A percentile compares a stretch with the other conserved stretches of the same genome.
phyloP scores from a whole-genome alignment of 2,797 vertebrate species.

The Aldrovandia affinis region DNA sequence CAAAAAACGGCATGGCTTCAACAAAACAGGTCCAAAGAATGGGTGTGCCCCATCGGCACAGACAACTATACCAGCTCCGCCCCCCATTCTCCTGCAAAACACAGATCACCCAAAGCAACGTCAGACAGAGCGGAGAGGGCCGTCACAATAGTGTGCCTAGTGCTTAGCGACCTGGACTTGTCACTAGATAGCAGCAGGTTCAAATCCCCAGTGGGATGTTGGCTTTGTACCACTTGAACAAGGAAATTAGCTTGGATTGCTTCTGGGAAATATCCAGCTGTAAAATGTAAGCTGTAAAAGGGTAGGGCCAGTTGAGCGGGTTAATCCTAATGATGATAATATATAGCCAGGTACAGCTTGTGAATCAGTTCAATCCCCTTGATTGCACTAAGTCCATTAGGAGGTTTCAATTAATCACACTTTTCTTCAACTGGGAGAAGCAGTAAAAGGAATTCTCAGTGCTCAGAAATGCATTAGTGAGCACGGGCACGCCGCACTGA shows the following conservation, averaged over 20 bases:
- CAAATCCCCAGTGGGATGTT: background rate
- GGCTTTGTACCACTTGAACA: background rate
- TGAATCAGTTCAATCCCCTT: background rate
- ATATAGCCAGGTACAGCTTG: background rate
- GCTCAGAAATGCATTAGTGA: background rate
- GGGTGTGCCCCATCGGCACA: no score
- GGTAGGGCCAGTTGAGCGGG: background rate
- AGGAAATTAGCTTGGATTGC: background rate
- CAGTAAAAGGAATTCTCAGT: background rate
- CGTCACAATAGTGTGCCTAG: background rate
- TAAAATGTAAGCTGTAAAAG: background rate
- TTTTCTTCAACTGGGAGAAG: background rate
- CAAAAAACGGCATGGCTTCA: no score
- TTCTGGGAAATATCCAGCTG: background rate
- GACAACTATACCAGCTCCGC: no score
- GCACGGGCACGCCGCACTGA: background rate
- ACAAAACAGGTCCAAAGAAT: no score
- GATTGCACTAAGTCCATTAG: conserved; percentile 10
- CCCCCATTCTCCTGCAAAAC: no score
- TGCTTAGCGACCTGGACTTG: background rate
- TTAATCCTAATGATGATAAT: background rate
- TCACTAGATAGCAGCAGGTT: background rate
- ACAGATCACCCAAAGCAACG: no score
- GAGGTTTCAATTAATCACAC: background rate
- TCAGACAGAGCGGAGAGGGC: no score